Evolutionary conservation across 2,888 invertebrate species (phyloP).

Genomic region (Zhengitettix transpicula): DNA sequence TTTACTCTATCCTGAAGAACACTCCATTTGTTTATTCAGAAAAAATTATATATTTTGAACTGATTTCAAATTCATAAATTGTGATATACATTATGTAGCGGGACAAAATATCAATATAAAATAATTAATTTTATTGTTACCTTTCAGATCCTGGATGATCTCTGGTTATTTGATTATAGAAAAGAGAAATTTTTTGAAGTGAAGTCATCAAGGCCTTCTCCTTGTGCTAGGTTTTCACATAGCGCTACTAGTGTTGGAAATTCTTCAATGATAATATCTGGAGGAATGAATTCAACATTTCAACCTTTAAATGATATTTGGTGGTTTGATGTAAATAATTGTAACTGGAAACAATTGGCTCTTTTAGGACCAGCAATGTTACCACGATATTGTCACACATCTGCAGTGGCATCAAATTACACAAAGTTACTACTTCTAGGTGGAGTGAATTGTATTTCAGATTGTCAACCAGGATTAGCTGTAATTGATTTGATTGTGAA

Average conservation of each 20-base stretch:
- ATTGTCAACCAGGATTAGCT: constrained; percentile 22
- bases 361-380: constrained; percentile 7
- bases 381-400: constrained; percentile 23
- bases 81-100: no score
- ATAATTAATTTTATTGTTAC: not conserved
- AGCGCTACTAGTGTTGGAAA: constrained; percentile 16
- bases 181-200: constrained; percentile 8
- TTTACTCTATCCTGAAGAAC: no score
- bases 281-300: constrained; percentile 19
- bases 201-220: constrained; percentile 12
- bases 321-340: constrained; percentile 13
- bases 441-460: constrained; percentile 22
- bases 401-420: constrained; percentile 19
- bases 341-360: constrained; percentile 16
- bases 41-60: no score
- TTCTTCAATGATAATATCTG: constrained; percentile 16
- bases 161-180: constrained; percentile 17
- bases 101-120: no score
- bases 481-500: constrained; percentile 20
- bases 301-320: constrained; percentile 17
- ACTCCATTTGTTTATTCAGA: no score
- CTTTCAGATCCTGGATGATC: constrained; percentile 9
- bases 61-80: no score
- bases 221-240: constrained; percentile 21
- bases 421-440: constrained; percentile 23